A percentile compares a stretch with the other conserved stretches of the same genome.
Evolutionary conservation across 2,888 invertebrate genomes (phyloP).

Genomic region (Clusia tigrina): DNA sequence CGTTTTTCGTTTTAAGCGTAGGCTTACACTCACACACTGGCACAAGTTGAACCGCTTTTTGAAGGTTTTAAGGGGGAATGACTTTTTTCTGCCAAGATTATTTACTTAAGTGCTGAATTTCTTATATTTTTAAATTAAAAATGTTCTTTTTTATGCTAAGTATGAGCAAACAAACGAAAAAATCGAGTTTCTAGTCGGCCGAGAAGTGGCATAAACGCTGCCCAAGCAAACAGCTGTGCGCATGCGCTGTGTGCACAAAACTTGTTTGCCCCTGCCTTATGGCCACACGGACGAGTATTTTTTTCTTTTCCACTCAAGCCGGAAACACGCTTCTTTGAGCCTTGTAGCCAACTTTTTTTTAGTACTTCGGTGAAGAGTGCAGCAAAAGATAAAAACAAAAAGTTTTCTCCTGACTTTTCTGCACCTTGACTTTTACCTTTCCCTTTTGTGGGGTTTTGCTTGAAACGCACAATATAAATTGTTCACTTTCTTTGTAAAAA

Average conservation of each 20-base stretch:
- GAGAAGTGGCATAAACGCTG: background rate
- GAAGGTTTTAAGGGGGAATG: background rate
- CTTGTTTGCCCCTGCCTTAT: conserved; percentile 6
- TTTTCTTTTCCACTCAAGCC: background rate
- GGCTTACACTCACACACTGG: conserved; percentile 1
- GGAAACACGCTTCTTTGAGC: conserved; percentile 16
- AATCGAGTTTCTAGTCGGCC: too few species aligned
- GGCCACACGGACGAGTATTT: background rate
- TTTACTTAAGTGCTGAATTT: background rate
- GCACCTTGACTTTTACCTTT: background rate
- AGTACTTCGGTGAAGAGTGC: too few species aligned
- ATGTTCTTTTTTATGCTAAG: background rate
- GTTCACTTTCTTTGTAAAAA: background rate
- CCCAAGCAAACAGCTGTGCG: background rate
- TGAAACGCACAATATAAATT: background rate
- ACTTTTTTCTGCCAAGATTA: conserved; percentile 1
- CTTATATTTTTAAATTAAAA: background rate
- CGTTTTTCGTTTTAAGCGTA: conserved; percentile 12
- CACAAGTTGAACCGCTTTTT: conserved; percentile 21
- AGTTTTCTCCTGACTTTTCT: too few species aligned
- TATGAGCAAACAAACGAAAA: background rate
- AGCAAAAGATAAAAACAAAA: too few species aligned
- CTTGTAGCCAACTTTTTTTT: too few species aligned
- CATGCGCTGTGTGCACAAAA: background rate
- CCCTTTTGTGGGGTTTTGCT: conserved; percentile 1